Evolutionary conservation across 2,113 vertebrate genomes (phyloP).

Genomic region (Neolamprologus variostigma): DNA sequence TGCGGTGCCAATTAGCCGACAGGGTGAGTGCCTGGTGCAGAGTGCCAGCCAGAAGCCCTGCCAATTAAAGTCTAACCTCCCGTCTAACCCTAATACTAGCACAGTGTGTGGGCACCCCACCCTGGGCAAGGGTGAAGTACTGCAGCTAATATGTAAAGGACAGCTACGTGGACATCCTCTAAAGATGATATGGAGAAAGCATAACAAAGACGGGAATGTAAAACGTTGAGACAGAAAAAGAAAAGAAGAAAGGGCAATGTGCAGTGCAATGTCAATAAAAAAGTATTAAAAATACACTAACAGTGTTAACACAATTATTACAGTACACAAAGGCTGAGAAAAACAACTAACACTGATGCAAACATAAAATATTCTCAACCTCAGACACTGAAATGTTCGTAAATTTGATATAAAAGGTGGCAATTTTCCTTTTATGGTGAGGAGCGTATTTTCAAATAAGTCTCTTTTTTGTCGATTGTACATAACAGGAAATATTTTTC

Average conservation of each 20-base stretch:
- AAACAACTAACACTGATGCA: neutral
- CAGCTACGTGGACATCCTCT: neutral
- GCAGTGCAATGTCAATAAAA: neutral
- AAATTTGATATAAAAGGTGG: neutral
- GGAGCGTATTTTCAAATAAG: neutral
- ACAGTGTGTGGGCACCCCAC: constrained; percentile 43
- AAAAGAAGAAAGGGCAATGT: neutral
- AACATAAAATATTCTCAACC: neutral
- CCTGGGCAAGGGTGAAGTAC: constrained; percentile 21
- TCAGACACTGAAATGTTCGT: neutral
- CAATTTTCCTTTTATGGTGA: neutral
- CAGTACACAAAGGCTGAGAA: neutral
- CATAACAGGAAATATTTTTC: neutral
- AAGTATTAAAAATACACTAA: neutral
- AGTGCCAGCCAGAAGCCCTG: constrained; percentile 35
- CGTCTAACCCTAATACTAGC: constrained; percentile 41
- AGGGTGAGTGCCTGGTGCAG: constrained; percentile 30
- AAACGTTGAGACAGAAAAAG: neutral
- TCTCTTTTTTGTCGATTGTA: neutral
- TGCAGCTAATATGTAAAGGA: constrained; percentile 24
- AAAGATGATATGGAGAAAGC: neutral
- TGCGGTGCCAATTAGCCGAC: constrained; percentile 61
- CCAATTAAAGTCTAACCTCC: constrained; percentile 57
- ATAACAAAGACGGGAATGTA: neutral
- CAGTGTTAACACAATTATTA: neutral